These are phyloP conservation scores for Betta splendens DNA, from an alignment of 2,797 vertebrate genomes.

Conservation along the genomic window DNA sequence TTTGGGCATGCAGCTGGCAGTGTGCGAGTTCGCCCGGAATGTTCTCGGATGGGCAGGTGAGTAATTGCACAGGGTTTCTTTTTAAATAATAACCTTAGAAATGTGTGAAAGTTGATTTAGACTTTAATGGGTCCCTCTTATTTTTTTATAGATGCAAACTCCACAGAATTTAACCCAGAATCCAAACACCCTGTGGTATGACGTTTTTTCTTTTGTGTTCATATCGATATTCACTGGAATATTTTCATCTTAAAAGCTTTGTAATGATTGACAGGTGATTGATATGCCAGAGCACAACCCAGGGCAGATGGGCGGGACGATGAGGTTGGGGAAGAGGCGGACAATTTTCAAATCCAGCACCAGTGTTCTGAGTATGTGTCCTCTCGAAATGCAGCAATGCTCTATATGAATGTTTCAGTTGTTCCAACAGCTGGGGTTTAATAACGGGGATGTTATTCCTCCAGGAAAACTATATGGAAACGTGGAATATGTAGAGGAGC, in stretches of 20 bases:
- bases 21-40: conserved; percentile 92
- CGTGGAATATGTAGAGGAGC: conserved; percentile 89
- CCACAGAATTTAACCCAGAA: conserved; percentile 94
- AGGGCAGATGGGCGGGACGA: conserved; percentile 94
- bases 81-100: conserved; percentile 20
- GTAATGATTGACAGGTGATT: conserved; percentile 85
- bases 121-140: conserved; percentile 33
- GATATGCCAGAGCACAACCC: conserved; percentile 98
- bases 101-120: conserved; percentile 12
- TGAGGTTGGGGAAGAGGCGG: conserved; percentile 93
- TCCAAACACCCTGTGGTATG: conserved; percentile 92
- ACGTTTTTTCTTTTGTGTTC: conserved; percentile 32
- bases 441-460: conserved; percentile 31
- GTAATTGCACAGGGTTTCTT: conserved; percentile 23
- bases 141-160: conserved; percentile 89
- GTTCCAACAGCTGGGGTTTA: not conserved
- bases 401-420: not conserved
- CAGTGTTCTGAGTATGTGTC: conserved; percentile 87
- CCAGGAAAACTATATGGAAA: conserved; percentile 91
- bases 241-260: conserved; percentile 14
- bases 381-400: not conserved
- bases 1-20: conserved; percentile 95
- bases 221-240: conserved; percentile 15
- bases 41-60: conserved; percentile 93
- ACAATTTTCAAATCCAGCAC: conserved; percentile 89